Evolutionary conservation across 2,797 vertebrate genomes (phyloP), one percentile per base, ranked within the genome.

Genomic region (Acrossocheilus fasciatus): DNA sequence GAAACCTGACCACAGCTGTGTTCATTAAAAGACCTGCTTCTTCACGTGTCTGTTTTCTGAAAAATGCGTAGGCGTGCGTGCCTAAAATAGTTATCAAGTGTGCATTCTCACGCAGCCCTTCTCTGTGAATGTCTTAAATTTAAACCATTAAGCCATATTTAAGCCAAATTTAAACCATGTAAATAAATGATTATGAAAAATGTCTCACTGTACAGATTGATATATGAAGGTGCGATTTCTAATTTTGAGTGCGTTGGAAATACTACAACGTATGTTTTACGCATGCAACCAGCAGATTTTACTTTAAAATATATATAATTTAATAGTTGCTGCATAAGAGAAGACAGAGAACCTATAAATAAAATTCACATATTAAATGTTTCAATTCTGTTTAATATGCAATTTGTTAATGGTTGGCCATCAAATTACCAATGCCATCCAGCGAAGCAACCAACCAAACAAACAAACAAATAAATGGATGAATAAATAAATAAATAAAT

Each of bases 1-100:
- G 14, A 82, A 39, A 11, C 18, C 39, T 74, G 59, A 88, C 87
- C 82, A 82, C 89, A 88, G 54, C 45, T 52, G 36, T 18, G n/a
- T 84, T 62, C 64, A 82, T 73, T 82, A 17, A 74, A 78, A 62
- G 26, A 45, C 7, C n/a, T 70, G 43, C 79, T 43, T 81, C 70
- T 72, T 14, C n/a, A 50, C 57, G 64, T 77, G 30, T 39, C 64
- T 59, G 20, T 26, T 87, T 39, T 84, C 30, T 69, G 34, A 45
- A 20, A 83, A 73, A 76, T 77, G 81, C 68, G 86, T 89, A 84
- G 88, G 86, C 17, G 45, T 64, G 20, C 17, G 7, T 72, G 76
- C 81, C 57, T 45, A 74, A 88, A 88, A 89, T 89, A 88, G 78
- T 74, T 82, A 70, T 82, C 12, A 11, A 57, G 8, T 15, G 3